Conservation (phyloP, 2,797 vertebrate species). For the Alfaro cultratus region DNA sequence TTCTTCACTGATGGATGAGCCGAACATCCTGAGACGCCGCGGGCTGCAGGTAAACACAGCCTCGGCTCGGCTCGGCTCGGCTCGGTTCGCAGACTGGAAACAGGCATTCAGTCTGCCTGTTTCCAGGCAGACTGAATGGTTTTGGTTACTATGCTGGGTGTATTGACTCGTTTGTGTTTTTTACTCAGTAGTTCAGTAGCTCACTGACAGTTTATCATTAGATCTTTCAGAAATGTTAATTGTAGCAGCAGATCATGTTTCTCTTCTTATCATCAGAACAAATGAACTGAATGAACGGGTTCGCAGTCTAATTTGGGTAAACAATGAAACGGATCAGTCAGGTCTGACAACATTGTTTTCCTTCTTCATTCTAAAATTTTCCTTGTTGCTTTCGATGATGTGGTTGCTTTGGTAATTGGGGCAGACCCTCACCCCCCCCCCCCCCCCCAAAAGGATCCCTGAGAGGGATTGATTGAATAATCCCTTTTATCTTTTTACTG, state of each 20-base stretch:
- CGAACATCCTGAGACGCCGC: slow-evolving; percentile 81
- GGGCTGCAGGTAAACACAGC: slow-evolving; percentile 77
- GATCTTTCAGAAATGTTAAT: neutral
- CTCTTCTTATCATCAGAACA: neutral
- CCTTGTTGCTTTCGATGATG: slow-evolving; percentile 30
- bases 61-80: neutral
- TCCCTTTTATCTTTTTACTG: slow-evolving; percentile 43
- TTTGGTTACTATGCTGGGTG: neutral
- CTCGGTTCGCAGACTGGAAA: too few relatives aligned
- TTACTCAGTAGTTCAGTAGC: neutral
- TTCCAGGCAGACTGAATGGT: slow-evolving; percentile 29
- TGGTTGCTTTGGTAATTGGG: slow-evolving; percentile 74
- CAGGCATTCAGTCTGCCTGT: too few relatives aligned
- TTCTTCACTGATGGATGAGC: slow-evolving; percentile 75
- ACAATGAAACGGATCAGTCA: slow-evolving; percentile 4
- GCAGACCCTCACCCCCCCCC: neutral
- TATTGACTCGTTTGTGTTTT: neutral
- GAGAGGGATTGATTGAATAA: slow-evolving; percentile 45
- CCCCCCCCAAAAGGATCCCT: neutral
- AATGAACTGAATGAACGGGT: neutral
- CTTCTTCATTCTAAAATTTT: slow-evolving; percentile 39
- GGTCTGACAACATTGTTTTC: neutral
- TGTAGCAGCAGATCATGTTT: neutral
- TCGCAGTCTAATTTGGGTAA: neutral
- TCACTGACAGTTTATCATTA: neutral